A percentile compares a stretch with the other conserved stretches of the same genome.
Conservation (phyloP, 2,113 vertebrate species). For the Neopipo cinnamomea region DNA sequence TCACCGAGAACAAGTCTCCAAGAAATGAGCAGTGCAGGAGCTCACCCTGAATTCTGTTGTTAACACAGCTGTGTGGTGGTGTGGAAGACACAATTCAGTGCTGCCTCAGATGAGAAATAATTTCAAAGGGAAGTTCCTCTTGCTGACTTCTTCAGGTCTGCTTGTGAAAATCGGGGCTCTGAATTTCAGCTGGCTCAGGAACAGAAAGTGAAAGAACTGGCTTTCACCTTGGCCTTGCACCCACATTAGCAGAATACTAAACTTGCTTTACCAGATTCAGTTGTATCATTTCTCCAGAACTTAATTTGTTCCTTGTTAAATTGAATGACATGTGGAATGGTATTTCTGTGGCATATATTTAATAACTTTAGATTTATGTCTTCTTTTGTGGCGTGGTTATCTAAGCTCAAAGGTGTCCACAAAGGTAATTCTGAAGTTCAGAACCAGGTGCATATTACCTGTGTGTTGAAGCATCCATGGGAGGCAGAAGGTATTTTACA, state of each 20-base stretch:
- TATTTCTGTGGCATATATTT: not conserved
- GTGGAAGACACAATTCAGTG: not conserved
- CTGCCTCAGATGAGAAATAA: slow-evolving; percentile 2
- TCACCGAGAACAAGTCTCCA: not conserved
- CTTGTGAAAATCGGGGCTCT: not conserved
- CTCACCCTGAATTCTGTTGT: not conserved
- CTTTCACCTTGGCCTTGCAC: not conserved
- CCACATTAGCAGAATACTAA: not conserved
- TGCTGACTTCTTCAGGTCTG: slow-evolving; percentile 1
- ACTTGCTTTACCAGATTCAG: not conserved
- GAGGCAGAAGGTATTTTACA: not conserved
- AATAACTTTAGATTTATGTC: not conserved
- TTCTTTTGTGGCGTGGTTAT: not conserved
- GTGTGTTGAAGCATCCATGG: not conserved
- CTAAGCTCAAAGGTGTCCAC: not conserved
- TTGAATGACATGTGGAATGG: not conserved
- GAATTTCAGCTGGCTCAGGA: slow-evolving; percentile 1
- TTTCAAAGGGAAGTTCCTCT: slow-evolving; percentile 24
- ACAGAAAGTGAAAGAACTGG: not conserved
- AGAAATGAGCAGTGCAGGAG: not conserved
- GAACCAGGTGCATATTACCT: not conserved
- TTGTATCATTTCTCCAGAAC: not conserved
- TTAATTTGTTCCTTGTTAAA: not conserved
- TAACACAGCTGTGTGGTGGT: not conserved
- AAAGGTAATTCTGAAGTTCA: not conserved